A percentile compares a stretch with the other conserved stretches of the same genome.
Conservation (phyloP, 2,113 vertebrate genomes). For the Gymnogyps californianus region DNA sequence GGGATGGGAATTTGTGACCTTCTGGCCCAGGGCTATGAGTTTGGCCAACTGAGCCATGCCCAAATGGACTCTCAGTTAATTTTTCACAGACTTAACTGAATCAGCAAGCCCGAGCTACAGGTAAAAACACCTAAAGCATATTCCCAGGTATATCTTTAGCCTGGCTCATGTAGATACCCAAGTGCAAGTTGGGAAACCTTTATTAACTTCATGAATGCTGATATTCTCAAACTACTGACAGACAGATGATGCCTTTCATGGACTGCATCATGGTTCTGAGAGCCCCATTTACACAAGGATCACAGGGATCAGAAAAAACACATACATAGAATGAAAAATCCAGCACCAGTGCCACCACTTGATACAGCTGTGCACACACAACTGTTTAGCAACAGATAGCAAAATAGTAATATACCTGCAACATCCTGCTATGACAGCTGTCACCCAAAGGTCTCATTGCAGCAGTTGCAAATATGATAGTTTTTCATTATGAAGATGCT, state of each 20-base stretch:
- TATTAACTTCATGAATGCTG: background rate
- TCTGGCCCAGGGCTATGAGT: background rate
- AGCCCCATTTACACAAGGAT: background rate
- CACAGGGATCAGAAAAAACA: background rate
- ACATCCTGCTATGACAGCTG: background rate
- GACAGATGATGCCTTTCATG: background rate
- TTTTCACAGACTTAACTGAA: slow-evolving; percentile 3
- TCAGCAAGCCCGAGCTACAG: background rate
- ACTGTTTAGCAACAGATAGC: background rate
- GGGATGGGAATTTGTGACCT: background rate
- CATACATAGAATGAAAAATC: background rate
- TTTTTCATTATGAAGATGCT: background rate
- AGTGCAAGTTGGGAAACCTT: background rate
- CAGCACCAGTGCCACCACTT: background rate
- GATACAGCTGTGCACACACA: background rate
- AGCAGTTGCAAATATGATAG: background rate
- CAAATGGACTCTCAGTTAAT: background rate
- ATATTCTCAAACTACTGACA: background rate
- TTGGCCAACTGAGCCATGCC: background rate
- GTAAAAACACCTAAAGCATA: background rate
- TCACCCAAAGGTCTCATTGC: background rate
- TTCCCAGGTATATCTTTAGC: background rate
- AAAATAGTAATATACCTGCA: background rate
- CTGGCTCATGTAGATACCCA: background rate
- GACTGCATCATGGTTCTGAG: background rate